Evolutionary conservation across 2,797 vertebrate genomes (phyloP).

Genomic region (Delichon dasypus): DNA sequence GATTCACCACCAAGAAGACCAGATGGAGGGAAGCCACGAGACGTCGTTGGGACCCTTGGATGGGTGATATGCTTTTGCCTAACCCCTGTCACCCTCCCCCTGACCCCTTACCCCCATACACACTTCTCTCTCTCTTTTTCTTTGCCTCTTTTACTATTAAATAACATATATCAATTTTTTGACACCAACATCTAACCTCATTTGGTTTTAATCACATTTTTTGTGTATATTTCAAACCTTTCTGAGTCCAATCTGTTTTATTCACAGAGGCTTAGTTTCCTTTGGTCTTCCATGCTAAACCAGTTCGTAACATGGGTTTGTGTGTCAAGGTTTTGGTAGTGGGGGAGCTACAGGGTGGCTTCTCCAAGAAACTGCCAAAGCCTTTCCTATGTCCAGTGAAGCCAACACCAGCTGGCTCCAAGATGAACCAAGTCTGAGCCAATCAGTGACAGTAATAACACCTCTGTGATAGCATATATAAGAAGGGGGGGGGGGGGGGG

Average conservation of each 20-base stretch:
- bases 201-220: background rate
- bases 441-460: background rate
- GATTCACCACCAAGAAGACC: background rate
- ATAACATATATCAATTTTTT: background rate
- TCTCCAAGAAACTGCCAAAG: background rate
- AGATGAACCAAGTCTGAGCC: background rate
- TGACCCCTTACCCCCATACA: background rate
- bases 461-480: background rate
- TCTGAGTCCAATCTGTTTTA: background rate
- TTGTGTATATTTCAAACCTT: background rate
- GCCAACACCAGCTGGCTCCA: background rate
- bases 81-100: background rate
- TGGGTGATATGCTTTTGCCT: background rate
- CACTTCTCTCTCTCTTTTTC: background rate
- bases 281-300: background rate
- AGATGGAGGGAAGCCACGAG: background rate
- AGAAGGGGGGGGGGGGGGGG: background rate
- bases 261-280: background rate
- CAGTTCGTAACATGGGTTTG: background rate
- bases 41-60: background rate
- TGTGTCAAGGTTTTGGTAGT: background rate
- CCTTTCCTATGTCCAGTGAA: background rate
- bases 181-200: background rate
- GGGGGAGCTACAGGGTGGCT: background rate
- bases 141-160: background rate